phyloP scores from a whole-genome alignment of 2,113 vertebrate species.

The Forbesichthys papilliferus region DNA sequence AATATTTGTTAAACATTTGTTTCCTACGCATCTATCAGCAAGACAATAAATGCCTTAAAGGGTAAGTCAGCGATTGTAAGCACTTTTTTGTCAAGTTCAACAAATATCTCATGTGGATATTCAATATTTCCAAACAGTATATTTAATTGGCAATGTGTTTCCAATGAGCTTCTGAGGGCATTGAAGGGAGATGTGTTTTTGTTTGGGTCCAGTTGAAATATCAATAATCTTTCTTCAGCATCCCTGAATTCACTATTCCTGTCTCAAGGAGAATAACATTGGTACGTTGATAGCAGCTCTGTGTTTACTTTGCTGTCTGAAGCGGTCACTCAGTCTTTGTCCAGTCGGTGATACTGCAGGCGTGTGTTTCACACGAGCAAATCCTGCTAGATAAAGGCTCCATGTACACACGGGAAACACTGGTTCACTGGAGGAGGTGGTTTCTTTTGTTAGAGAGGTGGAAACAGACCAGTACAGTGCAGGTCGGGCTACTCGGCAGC shows the following conservation, averaged over 20 bases:
- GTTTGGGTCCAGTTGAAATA: too few relatives aligned
- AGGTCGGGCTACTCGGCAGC: too few relatives aligned
- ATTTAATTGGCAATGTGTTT: too few relatives aligned
- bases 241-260: background rate
- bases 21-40: background rate
- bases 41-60: background rate
- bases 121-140: too few relatives aligned
- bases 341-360: conserved; percentile 33
- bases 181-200: too few relatives aligned
- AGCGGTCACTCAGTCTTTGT: conserved; percentile 11
- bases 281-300: background rate
- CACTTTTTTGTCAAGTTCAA: too few relatives aligned
- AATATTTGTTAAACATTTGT: background rate
- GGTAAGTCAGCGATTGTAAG: too few relatives aligned
- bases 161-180: too few relatives aligned
- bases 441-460: conserved; percentile 40
- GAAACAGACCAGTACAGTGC: conserved; percentile 24
- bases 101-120: too few relatives aligned
- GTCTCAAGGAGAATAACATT: conserved; percentile 8
- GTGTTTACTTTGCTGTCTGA: conserved; percentile 25
- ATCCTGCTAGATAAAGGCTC: conserved; percentile 27
- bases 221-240: too few relatives aligned
- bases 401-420: conserved; percentile 48
- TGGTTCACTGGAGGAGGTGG: conserved; percentile 59
- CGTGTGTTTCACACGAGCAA: conserved; percentile 28